Conservation (phyloP, 2,888 invertebrate species). For the Cosmia trapezina region DNA sequence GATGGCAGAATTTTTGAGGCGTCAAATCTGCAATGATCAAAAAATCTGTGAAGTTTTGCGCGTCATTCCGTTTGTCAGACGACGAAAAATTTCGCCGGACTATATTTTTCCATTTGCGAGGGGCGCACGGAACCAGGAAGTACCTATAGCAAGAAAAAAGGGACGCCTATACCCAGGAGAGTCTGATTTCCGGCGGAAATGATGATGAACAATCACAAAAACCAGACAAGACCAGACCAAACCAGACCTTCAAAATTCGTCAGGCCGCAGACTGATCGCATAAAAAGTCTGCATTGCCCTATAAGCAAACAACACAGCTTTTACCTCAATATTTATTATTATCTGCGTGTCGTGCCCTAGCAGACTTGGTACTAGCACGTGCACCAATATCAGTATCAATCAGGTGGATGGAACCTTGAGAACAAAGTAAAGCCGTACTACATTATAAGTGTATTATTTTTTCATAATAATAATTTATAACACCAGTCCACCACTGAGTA, state of each 20-base stretch:
- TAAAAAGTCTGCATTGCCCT: background rate
- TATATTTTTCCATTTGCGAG: no score
- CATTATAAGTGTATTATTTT: background rate
- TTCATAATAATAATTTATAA: conserved; percentile 1
- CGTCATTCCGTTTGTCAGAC: background rate
- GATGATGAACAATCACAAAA: background rate
- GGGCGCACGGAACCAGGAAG: background rate
- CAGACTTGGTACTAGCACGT: background rate
- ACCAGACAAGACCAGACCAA: no score
- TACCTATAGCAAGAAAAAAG: background rate
- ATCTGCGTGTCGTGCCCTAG: background rate
- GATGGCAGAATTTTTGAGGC: no score
- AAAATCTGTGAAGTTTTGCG: background rate
- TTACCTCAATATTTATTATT: background rate
- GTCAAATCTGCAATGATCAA: background rate
- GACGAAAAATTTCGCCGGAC: background rate
- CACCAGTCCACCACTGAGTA: background rate
- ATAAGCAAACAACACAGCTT: background rate
- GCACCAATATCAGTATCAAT: background rate
- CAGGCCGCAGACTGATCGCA: background rate
- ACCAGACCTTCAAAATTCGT: background rate
- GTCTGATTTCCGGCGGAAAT: background rate
- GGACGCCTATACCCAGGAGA: background rate
- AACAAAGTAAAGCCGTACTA: background rate
- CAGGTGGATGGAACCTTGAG: background rate